Evolutionary conservation across 2,888 invertebrate species (phyloP).

Genomic region (Fabriciana adippe): DNA sequence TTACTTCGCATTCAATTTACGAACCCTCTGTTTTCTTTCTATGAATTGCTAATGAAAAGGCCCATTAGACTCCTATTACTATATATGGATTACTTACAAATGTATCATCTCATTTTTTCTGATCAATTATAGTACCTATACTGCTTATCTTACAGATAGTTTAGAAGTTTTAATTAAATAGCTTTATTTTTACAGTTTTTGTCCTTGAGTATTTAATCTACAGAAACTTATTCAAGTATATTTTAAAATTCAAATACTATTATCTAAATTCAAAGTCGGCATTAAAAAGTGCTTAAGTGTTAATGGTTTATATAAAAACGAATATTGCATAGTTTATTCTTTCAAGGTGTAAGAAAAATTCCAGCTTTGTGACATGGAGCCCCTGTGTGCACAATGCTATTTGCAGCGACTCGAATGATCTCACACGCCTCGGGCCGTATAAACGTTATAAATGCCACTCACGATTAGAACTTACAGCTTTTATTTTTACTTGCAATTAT

Average conservation of each 20-base stretch:
- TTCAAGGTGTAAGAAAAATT: not conserved
- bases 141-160: too few relatives aligned
- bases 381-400: constrained; percentile 27
- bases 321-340: too few relatives aligned
- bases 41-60: constrained; percentile 45
- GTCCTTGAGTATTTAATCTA: too few relatives aligned
- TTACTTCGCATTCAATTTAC: constrained; percentile 69
- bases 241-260: too few relatives aligned
- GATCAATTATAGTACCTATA: not conserved
- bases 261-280: too few relatives aligned
- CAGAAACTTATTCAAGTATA: too few relatives aligned
- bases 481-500: constrained; percentile 21
- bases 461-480: constrained; percentile 20
- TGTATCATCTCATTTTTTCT: not conserved
- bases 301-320: too few relatives aligned
- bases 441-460: constrained; percentile 35
- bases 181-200: too few relatives aligned
- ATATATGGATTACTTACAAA: not conserved
- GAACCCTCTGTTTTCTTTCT: constrained; percentile 55
- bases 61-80: constrained; percentile 33
- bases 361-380: not conserved
- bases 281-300: too few relatives aligned
- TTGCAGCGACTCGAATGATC: constrained; percentile 39
- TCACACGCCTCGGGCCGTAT: constrained; percentile 34
- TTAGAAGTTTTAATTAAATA: too few relatives aligned